phyloP scores from a whole-genome alignment of 2,113 vertebrate species.

The Phocoena sinus region DNA sequence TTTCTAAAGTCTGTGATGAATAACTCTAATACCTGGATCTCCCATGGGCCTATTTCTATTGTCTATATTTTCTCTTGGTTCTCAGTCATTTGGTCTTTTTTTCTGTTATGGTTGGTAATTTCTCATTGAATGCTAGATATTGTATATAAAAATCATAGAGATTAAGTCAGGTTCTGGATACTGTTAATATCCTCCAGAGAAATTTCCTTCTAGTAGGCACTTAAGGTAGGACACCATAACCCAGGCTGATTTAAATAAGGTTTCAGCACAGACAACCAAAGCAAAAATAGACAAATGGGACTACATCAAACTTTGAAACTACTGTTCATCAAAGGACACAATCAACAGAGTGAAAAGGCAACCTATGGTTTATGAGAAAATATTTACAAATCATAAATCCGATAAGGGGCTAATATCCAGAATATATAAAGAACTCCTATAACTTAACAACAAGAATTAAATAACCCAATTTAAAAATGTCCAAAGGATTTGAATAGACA shows the following conservation, averaged over 20 bases:
- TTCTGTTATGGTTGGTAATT: neutral
- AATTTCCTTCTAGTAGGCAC: neutral
- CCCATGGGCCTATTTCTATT: neutral
- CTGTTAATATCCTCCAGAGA: neutral
- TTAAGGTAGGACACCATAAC: neutral
- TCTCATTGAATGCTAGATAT: neutral
- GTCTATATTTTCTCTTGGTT: neutral
- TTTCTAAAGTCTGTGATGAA: neutral
- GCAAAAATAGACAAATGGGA: neutral
- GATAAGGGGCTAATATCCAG: neutral
- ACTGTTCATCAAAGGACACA: neutral
- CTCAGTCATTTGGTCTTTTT: neutral
- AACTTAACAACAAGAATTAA: neutral
- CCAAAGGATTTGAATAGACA: neutral
- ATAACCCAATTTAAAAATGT: neutral
- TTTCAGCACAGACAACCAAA: neutral
- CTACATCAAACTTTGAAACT: neutral
- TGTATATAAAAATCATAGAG: neutral
- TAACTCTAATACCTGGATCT: neutral
- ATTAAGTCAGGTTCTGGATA: neutral
- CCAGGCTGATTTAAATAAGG: neutral
- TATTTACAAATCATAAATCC: neutral
- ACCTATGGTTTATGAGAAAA: neutral
- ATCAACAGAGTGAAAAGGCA: neutral
- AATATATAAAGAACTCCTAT: neutral